A percentile compares a stretch with the other conserved stretches of the same genome.
Conservation (phyloP, 2,797 vertebrate genomes). For the Lindbergichthys nudifrons region DNA sequence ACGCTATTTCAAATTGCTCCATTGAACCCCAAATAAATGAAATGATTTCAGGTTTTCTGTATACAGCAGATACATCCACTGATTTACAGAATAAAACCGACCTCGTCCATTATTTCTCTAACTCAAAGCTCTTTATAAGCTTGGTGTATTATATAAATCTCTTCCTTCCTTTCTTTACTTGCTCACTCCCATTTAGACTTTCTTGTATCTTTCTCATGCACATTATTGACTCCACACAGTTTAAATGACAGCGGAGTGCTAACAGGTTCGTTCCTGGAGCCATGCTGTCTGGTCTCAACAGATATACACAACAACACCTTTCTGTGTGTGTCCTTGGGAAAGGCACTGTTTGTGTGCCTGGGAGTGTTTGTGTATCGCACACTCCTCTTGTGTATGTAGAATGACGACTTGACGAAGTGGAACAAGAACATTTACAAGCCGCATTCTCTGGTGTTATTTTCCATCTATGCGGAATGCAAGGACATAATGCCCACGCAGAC, state of each 20-base stretch:
- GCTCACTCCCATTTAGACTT: not conserved
- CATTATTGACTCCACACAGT: not conserved
- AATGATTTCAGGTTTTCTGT: conserved; percentile 20
- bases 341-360: conserved; percentile 64
- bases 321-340: conserved; percentile 59
- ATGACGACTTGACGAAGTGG: conserved; percentile 59
- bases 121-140: conserved; percentile 13
- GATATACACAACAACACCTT: conserved; percentile 73
- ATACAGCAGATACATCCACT: conserved; percentile 6
- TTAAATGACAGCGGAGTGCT: conserved; percentile 36
- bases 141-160: not conserved
- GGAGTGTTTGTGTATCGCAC: conserved; percentile 70
- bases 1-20: conserved; percentile 9
- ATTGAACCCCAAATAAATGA: conserved; percentile 37
- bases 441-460: conserved; percentile 58
- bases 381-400: conserved; percentile 57
- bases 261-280: conserved; percentile 57
- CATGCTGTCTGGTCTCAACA: conserved; percentile 55
- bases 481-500: conserved; percentile 34
- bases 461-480: conserved; percentile 56
- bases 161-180: not conserved
- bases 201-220: not conserved
- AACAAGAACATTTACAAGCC: conserved; percentile 62
- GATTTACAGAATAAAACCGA: conserved; percentile 25
- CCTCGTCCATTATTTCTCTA: conserved; percentile 6